Base-by-base conservation (phyloP, 2,797 vertebrate genomes). In the Xenentodon cancila region DNA sequence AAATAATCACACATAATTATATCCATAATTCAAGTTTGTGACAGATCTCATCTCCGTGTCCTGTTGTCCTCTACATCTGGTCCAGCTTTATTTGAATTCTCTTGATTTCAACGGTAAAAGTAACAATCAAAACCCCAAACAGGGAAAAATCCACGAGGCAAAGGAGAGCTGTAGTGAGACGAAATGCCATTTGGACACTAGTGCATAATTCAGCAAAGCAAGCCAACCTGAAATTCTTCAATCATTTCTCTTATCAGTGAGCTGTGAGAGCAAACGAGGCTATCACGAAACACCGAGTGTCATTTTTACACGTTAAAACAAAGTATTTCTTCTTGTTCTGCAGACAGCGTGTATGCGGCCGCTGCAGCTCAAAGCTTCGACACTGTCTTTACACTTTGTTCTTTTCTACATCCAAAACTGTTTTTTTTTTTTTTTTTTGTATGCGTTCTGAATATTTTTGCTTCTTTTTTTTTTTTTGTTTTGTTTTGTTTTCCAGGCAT, bases 1-100 rank as follows among this genome's bases (percentile, higher is more conserved):
- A 98, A 99, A 99, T 98, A 98, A 99, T 98, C 95, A 95, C 83
- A 92, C 95, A 93, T 98, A 99, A 99, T 99, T 99, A 98, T 95
- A 96, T 96, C 96, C 96, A 98, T 99, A 98, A 98, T 97, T 99
- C 96, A 98, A 94, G 94, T 94, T 94, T 92, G 94, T 97, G 97
- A 98, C 96, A 98, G 96, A 98, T 97, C 95, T 95, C 95, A 96
- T 97, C 96, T 96, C 94, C 94, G 95, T 92, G 94, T 94, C 96
- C 96, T 96, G 96, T 97, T 97, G 96, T 97, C 96, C 95, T 96
- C 95, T 94, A 92, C 93, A 91, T 95, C 94, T 93, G 93, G 94
- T 93, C 95, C 90, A 88, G 92, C 93, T 96, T 94, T 92, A 93
- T 95, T 95, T 93, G 91, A 95, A 93, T 95, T 94, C 94, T 94